Conservation (phyloP, 2,113 vertebrate genomes). For the Strix uralensis region DNA sequence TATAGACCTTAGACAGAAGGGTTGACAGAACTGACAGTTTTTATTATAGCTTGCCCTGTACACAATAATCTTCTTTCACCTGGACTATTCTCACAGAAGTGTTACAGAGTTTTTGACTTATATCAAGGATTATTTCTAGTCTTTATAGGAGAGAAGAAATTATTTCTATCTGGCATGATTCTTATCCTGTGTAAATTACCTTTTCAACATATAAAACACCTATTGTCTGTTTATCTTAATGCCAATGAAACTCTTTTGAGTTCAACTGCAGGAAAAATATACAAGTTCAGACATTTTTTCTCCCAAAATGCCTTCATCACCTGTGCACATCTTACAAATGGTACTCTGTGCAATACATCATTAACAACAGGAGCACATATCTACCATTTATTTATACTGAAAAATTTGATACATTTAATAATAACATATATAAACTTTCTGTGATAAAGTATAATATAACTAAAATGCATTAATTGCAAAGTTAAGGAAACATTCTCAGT, state of each 20-base stretch:
- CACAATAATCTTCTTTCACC: conserved; percentile 75
- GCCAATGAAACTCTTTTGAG: neutral
- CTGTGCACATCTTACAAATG: neutral
- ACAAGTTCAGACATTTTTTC: neutral
- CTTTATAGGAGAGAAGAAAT: conserved; percentile 44
- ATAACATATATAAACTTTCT: neutral
- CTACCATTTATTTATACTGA: neutral
- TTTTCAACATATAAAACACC: conserved; percentile 44
- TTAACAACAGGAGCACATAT: neutral
- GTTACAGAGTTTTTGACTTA: conserved; percentile 65
- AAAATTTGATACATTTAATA: neutral
- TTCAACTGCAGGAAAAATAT: neutral
- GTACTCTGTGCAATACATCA: neutral
- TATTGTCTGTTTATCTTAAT: conserved; percentile 51
- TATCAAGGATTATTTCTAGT: conserved; percentile 49
- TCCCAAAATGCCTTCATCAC: neutral
- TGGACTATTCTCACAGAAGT: conserved; percentile 61
- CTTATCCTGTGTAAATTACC: conserved; percentile 30
- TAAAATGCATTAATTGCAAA: neutral
- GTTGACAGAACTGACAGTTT: conserved; percentile 73
- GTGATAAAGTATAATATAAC: neutral
- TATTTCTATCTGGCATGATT: conserved; percentile 12
- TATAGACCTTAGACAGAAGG: conserved; percentile 62
- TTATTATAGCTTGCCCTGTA: conserved; percentile 74
- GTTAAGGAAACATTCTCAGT: neutral